These are phyloP conservation scores for Mesitornis unicolor DNA, from an alignment of 2,113 vertebrate genomes.

Conservation along the genomic window DNA sequence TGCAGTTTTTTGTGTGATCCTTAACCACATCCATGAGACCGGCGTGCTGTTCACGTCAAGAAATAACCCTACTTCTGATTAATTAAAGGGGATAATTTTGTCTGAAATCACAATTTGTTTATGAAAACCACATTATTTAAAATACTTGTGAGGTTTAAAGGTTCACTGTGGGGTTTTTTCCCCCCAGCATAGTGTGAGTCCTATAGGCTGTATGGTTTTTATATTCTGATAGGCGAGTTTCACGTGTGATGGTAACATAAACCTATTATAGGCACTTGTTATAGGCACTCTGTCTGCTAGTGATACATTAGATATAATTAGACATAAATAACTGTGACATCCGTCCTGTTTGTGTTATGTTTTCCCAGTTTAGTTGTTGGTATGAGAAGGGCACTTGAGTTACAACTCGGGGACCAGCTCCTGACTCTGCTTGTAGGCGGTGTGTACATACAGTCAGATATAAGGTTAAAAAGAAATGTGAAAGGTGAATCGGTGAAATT, in stretches of 20 bases:
- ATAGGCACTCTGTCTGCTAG: neutral
- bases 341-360: neutral
- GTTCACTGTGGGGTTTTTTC: neutral
- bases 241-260: neutral
- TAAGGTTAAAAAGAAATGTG: neutral
- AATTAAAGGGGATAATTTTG: neutral
- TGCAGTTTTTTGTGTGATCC: neutral
- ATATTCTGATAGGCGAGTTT: neutral
- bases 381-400: neutral
- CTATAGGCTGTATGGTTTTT: neutral
- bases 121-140: neutral
- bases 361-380: neutral
- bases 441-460: fast-evolving
- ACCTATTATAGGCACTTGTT: neutral
- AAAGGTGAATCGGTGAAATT: neutral
- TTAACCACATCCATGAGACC: neutral
- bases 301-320: too few relatives aligned
- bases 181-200: neutral
- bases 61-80: neutral
- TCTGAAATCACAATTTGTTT: neutral
- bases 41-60: neutral
- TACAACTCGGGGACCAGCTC: neutral
- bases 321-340: neutral
- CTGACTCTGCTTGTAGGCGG: neutral
- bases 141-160: neutral